Percentiles rank a stretch among this genome's conserved stretches.
These are phyloP conservation scores for Pristionchus japonicus DNA, from an alignment of 2,888 invertebrate species.

Conservation along the genomic window DNA sequence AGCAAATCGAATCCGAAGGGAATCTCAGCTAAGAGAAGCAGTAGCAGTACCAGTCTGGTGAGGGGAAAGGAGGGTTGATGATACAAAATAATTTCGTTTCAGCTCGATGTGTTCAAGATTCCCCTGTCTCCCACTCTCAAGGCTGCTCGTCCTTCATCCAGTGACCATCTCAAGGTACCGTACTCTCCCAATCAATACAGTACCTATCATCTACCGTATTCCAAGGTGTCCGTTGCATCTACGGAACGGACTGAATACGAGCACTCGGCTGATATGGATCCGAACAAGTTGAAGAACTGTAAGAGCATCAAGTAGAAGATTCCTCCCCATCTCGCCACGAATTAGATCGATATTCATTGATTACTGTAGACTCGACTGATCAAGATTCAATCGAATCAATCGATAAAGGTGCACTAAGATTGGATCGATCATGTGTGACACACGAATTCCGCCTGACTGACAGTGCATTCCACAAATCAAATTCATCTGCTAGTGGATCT, in stretches of 20 bases:
- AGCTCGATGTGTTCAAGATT: neutral
- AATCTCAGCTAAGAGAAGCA: neutral
- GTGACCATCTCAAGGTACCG: neutral
- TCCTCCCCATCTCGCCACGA: too few species aligned
- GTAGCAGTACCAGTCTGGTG: neutral
- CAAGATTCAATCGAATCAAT: too few species aligned
- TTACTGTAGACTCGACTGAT: too few species aligned
- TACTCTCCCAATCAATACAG: neutral
- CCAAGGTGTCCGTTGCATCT: neutral
- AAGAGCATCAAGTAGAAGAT: neutral
- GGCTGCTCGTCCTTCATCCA: neutral
- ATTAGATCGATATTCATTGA: too few species aligned
- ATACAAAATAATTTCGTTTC: neutral
- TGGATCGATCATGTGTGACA: too few species aligned
- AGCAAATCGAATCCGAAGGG: neutral
- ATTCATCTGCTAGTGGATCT: too few species aligned
- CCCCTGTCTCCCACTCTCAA: neutral
- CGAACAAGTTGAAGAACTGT: conserved; percentile 11
- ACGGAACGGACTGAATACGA: neutral
- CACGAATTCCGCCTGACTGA: too few species aligned
- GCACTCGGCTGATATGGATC: conserved; percentile 26
- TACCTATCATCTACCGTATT: neutral
- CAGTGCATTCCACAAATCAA: too few species aligned
- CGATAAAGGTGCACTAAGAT: too few species aligned
- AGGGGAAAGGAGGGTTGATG: neutral